Evolutionary conservation across 1,140 invertebrate genomes (phyloP), one percentile per base, ranked within the genome.

Genomic region (Chymomyza costata): DNA sequence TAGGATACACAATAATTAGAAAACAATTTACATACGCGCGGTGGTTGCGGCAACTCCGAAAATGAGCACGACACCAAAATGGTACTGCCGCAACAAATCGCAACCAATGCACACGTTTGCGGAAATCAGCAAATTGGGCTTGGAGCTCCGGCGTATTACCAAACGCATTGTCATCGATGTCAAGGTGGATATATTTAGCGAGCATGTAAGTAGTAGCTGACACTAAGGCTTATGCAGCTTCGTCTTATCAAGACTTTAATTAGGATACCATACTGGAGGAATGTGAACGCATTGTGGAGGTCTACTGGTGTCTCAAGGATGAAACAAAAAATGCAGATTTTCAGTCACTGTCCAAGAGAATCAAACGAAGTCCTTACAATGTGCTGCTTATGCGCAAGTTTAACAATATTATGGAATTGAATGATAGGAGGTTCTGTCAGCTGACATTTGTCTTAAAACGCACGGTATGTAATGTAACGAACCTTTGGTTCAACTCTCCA

Each of bases 41-140:
- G 62, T 17, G 63, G 71, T 70, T 70, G 35, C 50, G 45, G 47
- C 35, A 51, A 68, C 43, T 51, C 40, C 59, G 40, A 70, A 81
- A 71, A 83, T 83, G 81, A 81, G 81, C 57, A 83, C 69, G 17
- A 83, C 81, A 44, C 81, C 81, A 52, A 83, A 83, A 59, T 83
- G 81, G 81, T 83, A 83, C 74, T 83, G 81, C 76, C 81, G 81
- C 58, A 83, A 83, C 63, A 83, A 83, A 83, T 83, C 81, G 50
- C 80, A 83, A 67, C 81, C 80, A 41, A 81, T 83, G 70, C 80
- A 83, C 61, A 83, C 81, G 53, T 83, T 83, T 59, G 66, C 70
- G 60, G 81, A 83, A 71, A 81, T 83, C 43, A 65, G 60, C 15
- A 83, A 81, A 55, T 53, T 83, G 49, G 81, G 81, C 39, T 56